A percentile compares a stretch with the other conserved stretches of the same genome.
phyloP scores from a whole-genome alignment of 1,140 invertebrate genomes.

The Euwallacea fornicatus region DNA sequence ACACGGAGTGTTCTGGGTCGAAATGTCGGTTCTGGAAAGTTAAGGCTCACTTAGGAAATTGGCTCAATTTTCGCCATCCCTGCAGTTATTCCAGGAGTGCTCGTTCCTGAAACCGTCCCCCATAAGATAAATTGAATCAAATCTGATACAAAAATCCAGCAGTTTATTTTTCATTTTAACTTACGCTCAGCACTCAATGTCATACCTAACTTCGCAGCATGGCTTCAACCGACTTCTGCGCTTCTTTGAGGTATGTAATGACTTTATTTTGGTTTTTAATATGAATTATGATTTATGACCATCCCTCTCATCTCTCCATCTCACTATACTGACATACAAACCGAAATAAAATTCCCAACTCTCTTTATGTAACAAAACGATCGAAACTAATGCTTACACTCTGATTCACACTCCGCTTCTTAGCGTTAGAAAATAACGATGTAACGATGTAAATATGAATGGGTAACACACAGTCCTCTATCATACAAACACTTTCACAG shows the following conservation, averaged over 20 bases:
- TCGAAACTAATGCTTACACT: slow-evolving; percentile 36
- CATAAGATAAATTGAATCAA: too few species aligned
- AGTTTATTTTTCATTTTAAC: slow-evolving; percentile 15
- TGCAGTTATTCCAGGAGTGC: too few species aligned
- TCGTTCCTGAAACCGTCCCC: too few species aligned
- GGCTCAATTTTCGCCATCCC: too few species aligned
- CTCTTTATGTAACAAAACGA: slow-evolving; percentile 15
- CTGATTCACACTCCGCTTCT: slow-evolving; percentile 37
- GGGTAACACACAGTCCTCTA: slow-evolving; percentile 36
- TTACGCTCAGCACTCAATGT: slow-evolving; percentile 25
- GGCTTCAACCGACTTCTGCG: slow-evolving; percentile 16
- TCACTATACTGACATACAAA: slow-evolving; percentile 32
- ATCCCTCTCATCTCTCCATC: slow-evolving; percentile 30
- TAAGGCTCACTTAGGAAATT: too few species aligned
- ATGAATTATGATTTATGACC: slow-evolving; percentile 18
- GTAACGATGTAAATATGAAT: not conserved
- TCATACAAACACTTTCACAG: slow-evolving; percentile 57
- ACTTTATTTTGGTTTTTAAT: slow-evolving; percentile 23
- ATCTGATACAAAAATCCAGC: too few species aligned
- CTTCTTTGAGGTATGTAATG: slow-evolving; percentile 30
- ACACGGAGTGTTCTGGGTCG: too few species aligned
- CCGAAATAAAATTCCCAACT: slow-evolving; percentile 25
- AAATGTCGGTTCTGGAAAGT: too few species aligned
- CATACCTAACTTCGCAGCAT: slow-evolving; percentile 15
- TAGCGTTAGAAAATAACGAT: slow-evolving; percentile 16